Conservation (phyloP, 2,888 invertebrate genomes). For the Perizoma flavofasciatum region DNA sequence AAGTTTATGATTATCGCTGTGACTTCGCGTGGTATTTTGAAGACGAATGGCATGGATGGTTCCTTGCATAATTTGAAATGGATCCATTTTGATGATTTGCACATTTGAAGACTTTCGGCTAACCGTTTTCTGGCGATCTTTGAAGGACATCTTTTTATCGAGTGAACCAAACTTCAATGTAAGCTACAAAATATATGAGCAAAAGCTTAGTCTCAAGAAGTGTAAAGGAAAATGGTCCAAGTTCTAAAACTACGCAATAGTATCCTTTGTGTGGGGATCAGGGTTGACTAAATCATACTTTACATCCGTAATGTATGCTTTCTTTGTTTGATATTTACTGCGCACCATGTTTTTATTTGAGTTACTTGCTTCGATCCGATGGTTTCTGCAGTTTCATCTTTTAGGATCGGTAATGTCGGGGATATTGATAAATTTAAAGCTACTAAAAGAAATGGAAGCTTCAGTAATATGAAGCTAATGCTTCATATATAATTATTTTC, state of each 20-base stretch:
- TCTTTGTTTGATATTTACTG: conserved; percentile 27
- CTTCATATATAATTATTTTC: too few species aligned
- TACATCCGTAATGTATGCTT: conserved; percentile 21
- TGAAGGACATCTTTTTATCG: too few species aligned
- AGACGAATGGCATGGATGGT: conserved; percentile 45
- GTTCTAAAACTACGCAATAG: conserved; percentile 19
- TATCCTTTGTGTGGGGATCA: conserved; percentile 23
- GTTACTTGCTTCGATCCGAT: conserved; percentile 11
- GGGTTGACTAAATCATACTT: conserved; percentile 29
- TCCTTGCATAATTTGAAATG: conserved; percentile 42
- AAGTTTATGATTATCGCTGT: conserved; percentile 58
- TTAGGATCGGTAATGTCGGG: too few species aligned
- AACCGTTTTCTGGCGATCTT: too few species aligned
- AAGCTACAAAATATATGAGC: too few species aligned
- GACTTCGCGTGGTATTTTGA: conserved; percentile 48
- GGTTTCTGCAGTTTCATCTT: neutral
- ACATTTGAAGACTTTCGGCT: too few species aligned
- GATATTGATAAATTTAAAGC: too few species aligned
- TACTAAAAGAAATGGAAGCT: too few species aligned
- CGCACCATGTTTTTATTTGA: conserved; percentile 18
- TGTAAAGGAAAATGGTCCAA: conserved; percentile 12
- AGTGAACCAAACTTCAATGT: too few species aligned
- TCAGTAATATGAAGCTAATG: too few species aligned
- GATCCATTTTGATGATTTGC: neutral
- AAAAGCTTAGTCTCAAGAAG: conserved; percentile 9